Percentiles rank a stretch among this genome's conserved stretches.
Evolutionary conservation across 2,888 invertebrate genomes (phyloP).

Genomic region (Agapostemon virescens): DNA sequence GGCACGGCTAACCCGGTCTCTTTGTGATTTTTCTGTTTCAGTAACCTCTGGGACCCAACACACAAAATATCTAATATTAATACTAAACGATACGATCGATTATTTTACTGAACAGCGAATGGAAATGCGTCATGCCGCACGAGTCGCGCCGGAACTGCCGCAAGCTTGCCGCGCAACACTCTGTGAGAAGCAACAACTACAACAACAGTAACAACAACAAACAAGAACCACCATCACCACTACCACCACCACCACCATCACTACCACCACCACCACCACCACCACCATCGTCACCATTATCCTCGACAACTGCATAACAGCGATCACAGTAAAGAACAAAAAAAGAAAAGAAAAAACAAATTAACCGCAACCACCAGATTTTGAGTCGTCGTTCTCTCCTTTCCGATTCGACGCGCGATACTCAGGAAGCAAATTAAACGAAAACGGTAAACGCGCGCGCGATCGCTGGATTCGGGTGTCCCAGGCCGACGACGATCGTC

Average conservation of each 20-base stretch:
- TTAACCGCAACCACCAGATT: conserved; percentile 59
- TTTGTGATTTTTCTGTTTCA: conserved; percentile 74
- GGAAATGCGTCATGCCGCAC: conserved; percentile 74
- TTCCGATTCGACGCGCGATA: conserved; percentile 66
- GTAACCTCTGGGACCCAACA: conserved; percentile 79
- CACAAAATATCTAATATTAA: conserved; percentile 80
- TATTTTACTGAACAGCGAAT: conserved; percentile 77
- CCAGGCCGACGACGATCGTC: not conserved
- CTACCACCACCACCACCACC: not conserved
- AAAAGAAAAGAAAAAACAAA: conserved; percentile 18
- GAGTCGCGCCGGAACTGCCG: conserved; percentile 74
- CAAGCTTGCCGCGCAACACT: conserved; percentile 72
- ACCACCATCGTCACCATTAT: not conserved
- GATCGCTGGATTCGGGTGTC: conserved; percentile 2
- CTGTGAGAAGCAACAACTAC: conserved; percentile 58
- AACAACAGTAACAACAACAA: conserved; percentile 48
- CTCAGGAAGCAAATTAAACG: conserved; percentile 29
- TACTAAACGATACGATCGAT: conserved; percentile 78
- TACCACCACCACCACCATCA: not conserved
- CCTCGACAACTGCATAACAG: conserved; percentile 13
- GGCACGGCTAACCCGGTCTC: not conserved
- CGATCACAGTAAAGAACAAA: conserved; percentile 2
- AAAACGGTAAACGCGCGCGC: conserved; percentile 34
- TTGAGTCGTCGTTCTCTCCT: conserved; percentile 73
- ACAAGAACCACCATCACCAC: not conserved